Conservation (phyloP, 2,888 invertebrate species). For the Pachymerium ferrugineum region DNA sequence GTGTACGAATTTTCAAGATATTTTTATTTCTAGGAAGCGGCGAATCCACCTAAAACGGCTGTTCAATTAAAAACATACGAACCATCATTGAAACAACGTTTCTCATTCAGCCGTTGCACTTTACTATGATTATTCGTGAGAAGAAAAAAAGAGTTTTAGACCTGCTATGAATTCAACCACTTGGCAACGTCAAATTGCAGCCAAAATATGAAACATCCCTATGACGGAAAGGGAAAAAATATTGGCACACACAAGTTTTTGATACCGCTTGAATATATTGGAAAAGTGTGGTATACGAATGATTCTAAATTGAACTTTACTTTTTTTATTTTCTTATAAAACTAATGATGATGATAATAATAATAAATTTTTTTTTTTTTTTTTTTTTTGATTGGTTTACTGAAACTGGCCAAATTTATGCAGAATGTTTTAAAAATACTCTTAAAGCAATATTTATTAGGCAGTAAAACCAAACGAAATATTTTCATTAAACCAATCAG, state of each 20-base stretch:
- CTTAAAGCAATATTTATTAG: too few relatives aligned
- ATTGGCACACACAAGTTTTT: not conserved
- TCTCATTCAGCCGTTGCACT: not conserved
- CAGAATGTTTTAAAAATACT: too few relatives aligned
- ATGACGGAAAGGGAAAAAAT: not conserved
- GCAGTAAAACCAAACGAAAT: too few relatives aligned
- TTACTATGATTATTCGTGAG: not conserved
- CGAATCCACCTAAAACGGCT: constrained; percentile 74
- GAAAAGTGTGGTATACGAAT: not conserved
- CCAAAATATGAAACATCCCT: too few relatives aligned
- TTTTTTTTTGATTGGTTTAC: not conserved
- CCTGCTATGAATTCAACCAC: too few relatives aligned
- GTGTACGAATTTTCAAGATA: too few relatives aligned
- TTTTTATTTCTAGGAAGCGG: constrained; percentile 64
- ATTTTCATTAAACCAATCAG: not conserved
- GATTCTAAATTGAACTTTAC: too few relatives aligned
- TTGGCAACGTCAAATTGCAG: too few relatives aligned
- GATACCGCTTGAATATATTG: not conserved
- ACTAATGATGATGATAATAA: too few relatives aligned
- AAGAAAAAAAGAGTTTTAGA: not conserved
- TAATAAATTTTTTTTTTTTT: not conserved
- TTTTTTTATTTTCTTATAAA: not conserved
- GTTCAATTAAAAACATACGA: constrained; percentile 64
- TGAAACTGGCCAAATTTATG: too few relatives aligned
- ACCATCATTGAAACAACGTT: not conserved